phyloP scores from a whole-genome alignment of 2,888 invertebrate genomes.

The Machimus atricapillus region DNA sequence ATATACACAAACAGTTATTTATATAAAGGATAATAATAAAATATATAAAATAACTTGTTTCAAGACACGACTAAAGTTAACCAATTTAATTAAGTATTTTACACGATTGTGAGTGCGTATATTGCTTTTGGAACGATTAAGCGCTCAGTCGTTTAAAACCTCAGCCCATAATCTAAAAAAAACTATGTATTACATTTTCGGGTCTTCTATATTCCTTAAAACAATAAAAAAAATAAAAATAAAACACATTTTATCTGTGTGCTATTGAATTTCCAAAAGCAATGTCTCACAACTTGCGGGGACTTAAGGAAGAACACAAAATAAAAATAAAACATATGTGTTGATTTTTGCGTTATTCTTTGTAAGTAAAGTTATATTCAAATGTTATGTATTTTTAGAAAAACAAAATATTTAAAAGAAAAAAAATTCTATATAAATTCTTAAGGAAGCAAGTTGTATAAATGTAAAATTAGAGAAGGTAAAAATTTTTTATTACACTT shows the following conservation, averaged over 20 bases:
- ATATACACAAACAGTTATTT: not conserved
- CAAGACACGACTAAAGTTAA: slow-evolving; percentile 49
- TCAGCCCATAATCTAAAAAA: not conserved
- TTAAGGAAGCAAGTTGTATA: not conserved
- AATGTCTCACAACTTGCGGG: not conserved
- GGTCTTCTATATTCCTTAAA: not conserved
- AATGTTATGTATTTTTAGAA: slow-evolving; percentile 39
- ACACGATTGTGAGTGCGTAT: not conserved
- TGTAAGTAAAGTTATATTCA: slow-evolving; percentile 38
- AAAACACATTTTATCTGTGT: not conserved
- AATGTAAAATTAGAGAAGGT: not conserved
- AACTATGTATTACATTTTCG: not conserved
- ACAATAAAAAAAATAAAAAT: not conserved
- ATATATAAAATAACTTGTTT: slow-evolving; percentile 46
- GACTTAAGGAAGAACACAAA: slow-evolving; percentile 14
- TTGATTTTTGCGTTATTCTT: slow-evolving; percentile 43
- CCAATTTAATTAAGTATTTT: slow-evolving; percentile 45
- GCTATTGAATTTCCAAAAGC: not conserved
- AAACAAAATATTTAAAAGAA: slow-evolving; percentile 11
- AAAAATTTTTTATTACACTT: not conserved
- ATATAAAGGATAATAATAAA: slow-evolving; percentile 24
- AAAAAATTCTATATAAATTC: not conserved
- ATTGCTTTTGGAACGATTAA: slow-evolving; percentile 12
- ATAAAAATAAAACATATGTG: slow-evolving; percentile 15
- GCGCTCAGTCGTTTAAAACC: not conserved